Conservation (phyloP, 1,140 invertebrate genomes). For the Zaprionus vittiger region DNA sequence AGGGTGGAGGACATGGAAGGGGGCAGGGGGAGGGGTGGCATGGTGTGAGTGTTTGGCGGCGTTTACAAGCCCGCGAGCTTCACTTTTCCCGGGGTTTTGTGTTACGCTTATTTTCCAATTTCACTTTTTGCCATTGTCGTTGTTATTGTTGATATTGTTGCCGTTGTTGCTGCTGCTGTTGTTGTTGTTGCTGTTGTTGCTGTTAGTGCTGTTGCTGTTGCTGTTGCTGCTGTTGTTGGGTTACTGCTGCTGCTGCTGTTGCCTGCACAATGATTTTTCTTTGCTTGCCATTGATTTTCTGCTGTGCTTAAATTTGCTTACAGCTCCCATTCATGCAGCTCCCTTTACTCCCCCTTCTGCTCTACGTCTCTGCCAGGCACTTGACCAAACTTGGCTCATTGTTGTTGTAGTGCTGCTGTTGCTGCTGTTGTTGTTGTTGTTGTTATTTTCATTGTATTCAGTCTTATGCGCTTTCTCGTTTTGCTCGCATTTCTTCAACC, state of each 20-base stretch:
- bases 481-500: constrained; percentile 57
- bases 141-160: constrained; percentile 38
- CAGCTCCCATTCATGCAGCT: constrained; percentile 26
- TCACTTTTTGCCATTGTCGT: constrained; percentile 49
- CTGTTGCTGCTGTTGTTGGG: too few species aligned
- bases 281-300: constrained; percentile 71
- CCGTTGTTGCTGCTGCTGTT: constrained; percentile 16
- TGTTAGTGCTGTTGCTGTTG: neutral
- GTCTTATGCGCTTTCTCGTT: constrained; percentile 51
- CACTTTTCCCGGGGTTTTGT: constrained; percentile 73
- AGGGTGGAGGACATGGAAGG: neutral
- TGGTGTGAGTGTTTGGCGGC: constrained; percentile 9
- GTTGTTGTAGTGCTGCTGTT: constrained; percentile 33
- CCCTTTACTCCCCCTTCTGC: neutral
- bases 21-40: neutral
- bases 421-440: constrained; percentile 32
- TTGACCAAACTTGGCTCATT: constrained; percentile 39
- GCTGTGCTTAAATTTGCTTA: constrained; percentile 79
- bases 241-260: constrained; percentile 21
- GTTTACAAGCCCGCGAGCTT: constrained; percentile 47
- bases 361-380: constrained; percentile 20
- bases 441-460: constrained; percentile 51
- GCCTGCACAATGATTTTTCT: constrained; percentile 46
- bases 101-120: constrained; percentile 83
- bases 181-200: constrained; percentile 23